Percentiles rank a stretch among this genome's conserved stretches.
Conservation (phyloP, 2,888 invertebrate species). For the Drosophila mimica region DNA sequence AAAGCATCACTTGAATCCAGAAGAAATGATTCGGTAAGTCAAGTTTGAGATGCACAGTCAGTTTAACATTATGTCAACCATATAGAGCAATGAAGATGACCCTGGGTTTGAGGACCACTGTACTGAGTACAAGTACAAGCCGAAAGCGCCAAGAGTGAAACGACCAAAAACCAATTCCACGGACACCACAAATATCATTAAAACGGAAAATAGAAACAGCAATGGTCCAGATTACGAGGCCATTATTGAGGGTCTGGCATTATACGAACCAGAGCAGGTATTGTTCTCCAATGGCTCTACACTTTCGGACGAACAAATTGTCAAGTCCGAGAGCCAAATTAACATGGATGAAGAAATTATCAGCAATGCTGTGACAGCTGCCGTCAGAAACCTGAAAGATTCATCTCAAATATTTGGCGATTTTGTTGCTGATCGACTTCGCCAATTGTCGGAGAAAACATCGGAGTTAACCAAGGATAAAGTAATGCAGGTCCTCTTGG, state of each 20-base stretch:
- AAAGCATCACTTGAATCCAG: slow-evolving; percentile 2
- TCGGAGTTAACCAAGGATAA: slow-evolving; percentile 68
- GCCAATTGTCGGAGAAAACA: slow-evolving; percentile 46
- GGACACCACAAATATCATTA: slow-evolving; percentile 10
- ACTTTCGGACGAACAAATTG: slow-evolving; percentile 28
- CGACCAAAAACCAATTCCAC: slow-evolving; percentile 16
- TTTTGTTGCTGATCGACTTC: slow-evolving; percentile 65
- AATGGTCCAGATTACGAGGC: slow-evolving; percentile 59
- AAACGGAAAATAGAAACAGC: slow-evolving; percentile 21
- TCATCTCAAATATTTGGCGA: slow-evolving; percentile 65
- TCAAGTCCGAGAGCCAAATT: background rate
- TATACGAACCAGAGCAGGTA: slow-evolving; percentile 64
- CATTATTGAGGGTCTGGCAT: slow-evolving; percentile 64
- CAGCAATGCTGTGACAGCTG: slow-evolving; percentile 60
- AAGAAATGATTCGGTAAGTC: slow-evolving; percentile 40
- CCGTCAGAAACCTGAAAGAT: slow-evolving; percentile 52
- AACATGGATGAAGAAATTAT: slow-evolving; percentile 60
- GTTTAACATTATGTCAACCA: background rate
- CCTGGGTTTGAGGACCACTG: slow-evolving; percentile 9
- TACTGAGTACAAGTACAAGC: slow-evolving; percentile 16
- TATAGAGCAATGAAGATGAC: slow-evolving; percentile 29
- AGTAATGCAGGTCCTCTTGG: slow-evolving; percentile 60
- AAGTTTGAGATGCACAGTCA: background rate
- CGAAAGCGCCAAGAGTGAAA: slow-evolving; percentile 13
- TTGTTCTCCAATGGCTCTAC: slow-evolving; percentile 53